Evolutionary conservation across 2,113 vertebrate genomes (phyloP).

Genomic region (Cepphus grylle): DNA sequence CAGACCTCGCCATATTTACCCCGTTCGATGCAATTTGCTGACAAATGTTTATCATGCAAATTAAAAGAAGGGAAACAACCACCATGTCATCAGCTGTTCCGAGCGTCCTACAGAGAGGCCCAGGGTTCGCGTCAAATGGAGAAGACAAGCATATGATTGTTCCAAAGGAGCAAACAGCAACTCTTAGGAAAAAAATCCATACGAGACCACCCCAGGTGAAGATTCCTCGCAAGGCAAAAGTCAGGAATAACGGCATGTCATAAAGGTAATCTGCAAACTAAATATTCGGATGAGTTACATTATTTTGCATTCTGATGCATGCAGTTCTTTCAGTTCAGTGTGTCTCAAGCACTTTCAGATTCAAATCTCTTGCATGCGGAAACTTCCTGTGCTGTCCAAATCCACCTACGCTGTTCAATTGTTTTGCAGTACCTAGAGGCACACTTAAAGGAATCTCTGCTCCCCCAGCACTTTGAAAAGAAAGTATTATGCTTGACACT

Average conservation of each 20-base stretch:
- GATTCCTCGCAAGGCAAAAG: conserved; percentile 63
- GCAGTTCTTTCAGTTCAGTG: not conserved
- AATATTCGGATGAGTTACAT: not conserved
- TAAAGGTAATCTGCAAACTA: conserved; percentile 82
- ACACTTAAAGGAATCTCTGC: not conserved
- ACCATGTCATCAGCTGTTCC: conserved; percentile 76
- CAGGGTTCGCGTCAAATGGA: conserved; percentile 57
- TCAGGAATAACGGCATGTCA: conserved; percentile 71
- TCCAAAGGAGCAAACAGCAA: conserved; percentile 77
- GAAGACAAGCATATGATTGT: conserved; percentile 71
- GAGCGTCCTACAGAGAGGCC: conserved; percentile 72
- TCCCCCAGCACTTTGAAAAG: not conserved
- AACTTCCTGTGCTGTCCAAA: not conserved
- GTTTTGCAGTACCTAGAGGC: not conserved
- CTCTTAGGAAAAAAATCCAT: conserved; percentile 77
- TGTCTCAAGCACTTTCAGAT: not conserved
- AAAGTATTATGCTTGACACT: not conserved
- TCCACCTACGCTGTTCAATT: fast-evolving
- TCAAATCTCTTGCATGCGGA: not conserved
- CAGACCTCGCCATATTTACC: conserved; percentile 1
- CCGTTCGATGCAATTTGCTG: conserved; percentile 75
- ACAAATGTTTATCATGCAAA: conserved; percentile 79
- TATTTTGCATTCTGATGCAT: not conserved
- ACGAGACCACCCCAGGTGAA: conserved; percentile 75
- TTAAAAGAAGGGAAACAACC: conserved; percentile 80